Conservation (phyloP, 2,113 vertebrate species). For the Megaceryle maxima region DNA sequence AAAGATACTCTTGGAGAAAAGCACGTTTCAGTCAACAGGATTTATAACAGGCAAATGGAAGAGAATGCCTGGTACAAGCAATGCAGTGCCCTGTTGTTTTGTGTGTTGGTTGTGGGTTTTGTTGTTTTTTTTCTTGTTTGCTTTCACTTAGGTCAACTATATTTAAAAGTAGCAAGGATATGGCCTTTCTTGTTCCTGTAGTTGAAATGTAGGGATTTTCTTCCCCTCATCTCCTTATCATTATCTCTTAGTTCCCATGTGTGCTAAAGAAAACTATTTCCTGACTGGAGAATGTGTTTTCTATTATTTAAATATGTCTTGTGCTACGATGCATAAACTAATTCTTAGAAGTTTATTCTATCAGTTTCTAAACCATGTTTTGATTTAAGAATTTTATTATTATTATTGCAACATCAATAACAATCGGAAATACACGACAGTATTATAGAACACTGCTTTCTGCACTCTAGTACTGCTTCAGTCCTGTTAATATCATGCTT, state of each 20-base stretch:
- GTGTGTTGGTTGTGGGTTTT: not conserved
- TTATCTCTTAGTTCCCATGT: not conserved
- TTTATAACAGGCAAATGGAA: not conserved
- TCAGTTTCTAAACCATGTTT: not conserved
- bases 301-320: not conserved
- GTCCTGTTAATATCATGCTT: not conserved
- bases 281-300: not conserved
- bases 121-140: not conserved
- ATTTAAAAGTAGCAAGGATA: not conserved
- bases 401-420: not conserved
- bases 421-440: not conserved
- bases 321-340: not conserved
- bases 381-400: not conserved
- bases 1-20: not conserved
- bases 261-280: not conserved
- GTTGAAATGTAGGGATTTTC: not conserved
- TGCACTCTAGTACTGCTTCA: not conserved
- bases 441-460: not conserved
- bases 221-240: not conserved
- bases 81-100: not conserved
- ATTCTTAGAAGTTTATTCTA: not conserved
- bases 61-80: not conserved
- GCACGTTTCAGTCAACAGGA: accelerated
- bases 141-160: not conserved
- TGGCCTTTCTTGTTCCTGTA: not conserved